Evolutionary conservation across 2,888 invertebrate genomes (phyloP).

Genomic region (Perithous albicinctus): DNA sequence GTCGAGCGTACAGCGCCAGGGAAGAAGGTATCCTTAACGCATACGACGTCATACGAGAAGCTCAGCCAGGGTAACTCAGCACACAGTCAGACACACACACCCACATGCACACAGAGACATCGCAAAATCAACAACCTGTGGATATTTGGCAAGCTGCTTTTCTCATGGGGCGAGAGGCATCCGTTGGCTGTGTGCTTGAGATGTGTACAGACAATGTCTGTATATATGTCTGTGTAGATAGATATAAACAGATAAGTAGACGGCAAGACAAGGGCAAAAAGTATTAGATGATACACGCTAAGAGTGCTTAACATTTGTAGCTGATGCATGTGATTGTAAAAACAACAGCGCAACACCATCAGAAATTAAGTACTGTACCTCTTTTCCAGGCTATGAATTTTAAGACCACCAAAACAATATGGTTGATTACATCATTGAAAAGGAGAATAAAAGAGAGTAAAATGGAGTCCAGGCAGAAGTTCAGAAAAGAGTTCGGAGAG

Average conservation of each 20-base stretch:
- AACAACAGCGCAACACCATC: constrained; percentile 7
- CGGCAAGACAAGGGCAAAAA: constrained; percentile 25
- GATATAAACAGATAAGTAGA: constrained; percentile 1
- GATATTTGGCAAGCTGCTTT: constrained; percentile 82
- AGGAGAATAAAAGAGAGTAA: too few species aligned
- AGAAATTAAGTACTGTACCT: not conserved
- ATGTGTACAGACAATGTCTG: constrained; percentile 1
- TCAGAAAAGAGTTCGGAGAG: too few species aligned
- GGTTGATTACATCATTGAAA: too few species aligned
- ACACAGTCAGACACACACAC: constrained; percentile 25
- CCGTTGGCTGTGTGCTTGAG: not conserved
- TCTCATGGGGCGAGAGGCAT: constrained; percentile 60
- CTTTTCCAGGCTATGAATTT: too few species aligned
- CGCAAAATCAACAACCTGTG: constrained; percentile 82
- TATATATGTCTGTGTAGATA: not conserved
- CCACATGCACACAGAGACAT: constrained; percentile 18
- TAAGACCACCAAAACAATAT: too few species aligned
- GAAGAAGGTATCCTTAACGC: constrained; percentile 52
- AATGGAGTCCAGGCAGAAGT: too few species aligned
- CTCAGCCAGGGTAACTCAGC: constrained; percentile 25
- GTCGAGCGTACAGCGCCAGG: constrained; percentile 35
- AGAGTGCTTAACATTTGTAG: constrained; percentile 9
- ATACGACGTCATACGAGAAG: constrained; percentile 45
- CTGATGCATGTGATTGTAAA: constrained; percentile 19
- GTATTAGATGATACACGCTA: constrained; percentile 35